Percentiles rank a stretch among this genome's conserved stretches.
Conservation (phyloP, 2,888 invertebrate genomes). For the Esperia sulphurella region DNA sequence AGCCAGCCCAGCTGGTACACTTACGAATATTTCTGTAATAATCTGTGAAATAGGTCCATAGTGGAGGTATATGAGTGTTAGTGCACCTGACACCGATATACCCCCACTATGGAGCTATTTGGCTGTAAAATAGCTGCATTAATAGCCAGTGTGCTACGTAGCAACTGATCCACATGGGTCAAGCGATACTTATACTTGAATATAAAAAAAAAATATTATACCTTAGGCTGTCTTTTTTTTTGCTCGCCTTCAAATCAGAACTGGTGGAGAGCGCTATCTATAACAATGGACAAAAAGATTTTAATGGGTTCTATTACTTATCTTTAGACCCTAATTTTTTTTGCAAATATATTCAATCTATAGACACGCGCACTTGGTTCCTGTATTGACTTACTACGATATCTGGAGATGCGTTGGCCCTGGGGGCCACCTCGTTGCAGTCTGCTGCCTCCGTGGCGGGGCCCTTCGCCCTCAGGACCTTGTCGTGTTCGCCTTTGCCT, state of each 20-base stretch:
- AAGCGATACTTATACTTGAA: background rate
- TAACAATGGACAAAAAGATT: background rate
- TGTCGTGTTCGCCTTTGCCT: slow-evolving; percentile 34
- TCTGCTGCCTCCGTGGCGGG: slow-evolving; percentile 23
- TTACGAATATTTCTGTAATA: too few relatives aligned
- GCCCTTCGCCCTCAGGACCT: slow-evolving; percentile 30
- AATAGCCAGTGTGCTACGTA: too few relatives aligned
- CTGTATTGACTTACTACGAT: slow-evolving; percentile 57
- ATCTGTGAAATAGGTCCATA: too few relatives aligned
- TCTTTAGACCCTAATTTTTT: too few relatives aligned
- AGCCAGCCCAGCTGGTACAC: too few relatives aligned
- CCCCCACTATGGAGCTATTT: too few relatives aligned
- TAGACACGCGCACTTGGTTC: too few relatives aligned
- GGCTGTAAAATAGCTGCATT: too few relatives aligned
- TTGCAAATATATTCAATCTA: too few relatives aligned
- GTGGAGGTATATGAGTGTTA: too few relatives aligned
- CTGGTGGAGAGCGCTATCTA: slow-evolving; percentile 9
- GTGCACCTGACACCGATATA: too few relatives aligned
- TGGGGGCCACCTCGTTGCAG: slow-evolving; percentile 27
- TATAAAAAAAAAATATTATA: background rate
- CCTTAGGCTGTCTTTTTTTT: background rate
- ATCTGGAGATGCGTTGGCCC: slow-evolving; percentile 34
- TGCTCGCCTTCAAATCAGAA: background rate
- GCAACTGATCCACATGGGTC: too few relatives aligned
- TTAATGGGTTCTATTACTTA: background rate